These are phyloP conservation scores for Oceanodroma tethys DNA, from an alignment of 2,113 vertebrate genomes.

Conservation along the genomic window DNA sequence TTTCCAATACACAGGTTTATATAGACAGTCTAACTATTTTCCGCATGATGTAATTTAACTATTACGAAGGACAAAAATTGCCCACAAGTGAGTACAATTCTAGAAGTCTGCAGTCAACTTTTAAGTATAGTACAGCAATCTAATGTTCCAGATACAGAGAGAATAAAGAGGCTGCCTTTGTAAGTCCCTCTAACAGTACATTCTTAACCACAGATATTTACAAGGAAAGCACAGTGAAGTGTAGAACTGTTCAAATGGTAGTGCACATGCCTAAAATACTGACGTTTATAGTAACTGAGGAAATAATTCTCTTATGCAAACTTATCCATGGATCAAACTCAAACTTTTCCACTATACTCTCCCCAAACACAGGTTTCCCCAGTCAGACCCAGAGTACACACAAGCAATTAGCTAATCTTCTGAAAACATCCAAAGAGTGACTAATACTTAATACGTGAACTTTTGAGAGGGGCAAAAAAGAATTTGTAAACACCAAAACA, in stretches of 20 bases:
- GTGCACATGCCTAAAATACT: constrained; percentile 52
- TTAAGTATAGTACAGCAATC: constrained; percentile 59
- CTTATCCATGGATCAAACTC: background rate
- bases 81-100: constrained; percentile 46
- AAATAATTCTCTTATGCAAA: constrained; percentile 13
- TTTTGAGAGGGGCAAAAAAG: background rate
- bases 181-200: constrained; percentile 47
- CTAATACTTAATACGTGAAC: background rate
- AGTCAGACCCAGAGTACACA: background rate
- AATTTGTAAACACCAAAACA: background rate
- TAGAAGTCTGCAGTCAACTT: constrained; percentile 57
- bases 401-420: background rate
- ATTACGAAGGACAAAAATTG: constrained; percentile 40
- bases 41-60: constrained; percentile 33
- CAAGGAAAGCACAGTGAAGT: constrained; percentile 57
- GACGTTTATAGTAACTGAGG: constrained; percentile 20
- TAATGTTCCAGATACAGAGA: constrained; percentile 55
- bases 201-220: constrained; percentile 62
- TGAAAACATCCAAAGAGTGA: background rate
- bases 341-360: background rate
- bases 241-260: constrained; percentile 36
- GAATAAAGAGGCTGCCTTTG: constrained; percentile 47
- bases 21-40: constrained; percentile 44
- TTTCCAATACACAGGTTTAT: constrained; percentile 73
- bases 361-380: background rate